phyloP scores from a whole-genome alignment of 2,888 invertebrate genomes.

The Oxystoma pomonae region DNA sequence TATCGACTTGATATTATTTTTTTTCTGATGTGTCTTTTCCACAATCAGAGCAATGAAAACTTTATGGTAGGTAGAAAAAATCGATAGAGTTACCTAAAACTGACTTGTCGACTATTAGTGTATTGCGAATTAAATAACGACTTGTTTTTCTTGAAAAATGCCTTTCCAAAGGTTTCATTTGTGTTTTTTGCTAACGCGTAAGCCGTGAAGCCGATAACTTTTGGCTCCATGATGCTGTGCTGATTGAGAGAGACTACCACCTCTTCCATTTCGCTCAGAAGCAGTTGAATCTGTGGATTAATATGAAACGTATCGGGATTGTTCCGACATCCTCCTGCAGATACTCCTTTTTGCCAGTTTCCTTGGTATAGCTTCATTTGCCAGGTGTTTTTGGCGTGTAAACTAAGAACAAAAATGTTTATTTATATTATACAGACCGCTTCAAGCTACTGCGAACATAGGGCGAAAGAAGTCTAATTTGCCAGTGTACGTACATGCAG shows the following conservation, averaged over 20 bases:
- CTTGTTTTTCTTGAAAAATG: constrained; percentile 81
- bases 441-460: too few species aligned
- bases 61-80: too few species aligned
- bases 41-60: too few species aligned
- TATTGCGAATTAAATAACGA: constrained; percentile 86
- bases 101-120: constrained; percentile 85
- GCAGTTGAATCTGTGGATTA: constrained; percentile 83
- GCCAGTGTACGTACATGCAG: too few species aligned
- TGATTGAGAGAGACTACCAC: constrained; percentile 83
- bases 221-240: constrained; percentile 88
- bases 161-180: constrained; percentile 71
- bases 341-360: constrained; percentile 69
- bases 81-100: constrained; percentile 37
- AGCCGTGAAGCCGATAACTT: constrained; percentile 88
- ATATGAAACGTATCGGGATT: constrained; percentile 90
- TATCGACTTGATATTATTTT: too few species aligned
- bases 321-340: constrained; percentile 87
- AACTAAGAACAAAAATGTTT: constrained; percentile 48
- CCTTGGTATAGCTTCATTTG: constrained; percentile 84
- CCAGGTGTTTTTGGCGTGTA: constrained; percentile 78
- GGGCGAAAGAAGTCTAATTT: too few species aligned
- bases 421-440: too few species aligned
- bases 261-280: constrained; percentile 75
- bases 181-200: constrained; percentile 68
- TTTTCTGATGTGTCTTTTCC: too few species aligned